phyloP scores from a whole-genome alignment of 37 sponge, comb jelly and placozoan species.

The Hexactinellida sp. region DNA sequence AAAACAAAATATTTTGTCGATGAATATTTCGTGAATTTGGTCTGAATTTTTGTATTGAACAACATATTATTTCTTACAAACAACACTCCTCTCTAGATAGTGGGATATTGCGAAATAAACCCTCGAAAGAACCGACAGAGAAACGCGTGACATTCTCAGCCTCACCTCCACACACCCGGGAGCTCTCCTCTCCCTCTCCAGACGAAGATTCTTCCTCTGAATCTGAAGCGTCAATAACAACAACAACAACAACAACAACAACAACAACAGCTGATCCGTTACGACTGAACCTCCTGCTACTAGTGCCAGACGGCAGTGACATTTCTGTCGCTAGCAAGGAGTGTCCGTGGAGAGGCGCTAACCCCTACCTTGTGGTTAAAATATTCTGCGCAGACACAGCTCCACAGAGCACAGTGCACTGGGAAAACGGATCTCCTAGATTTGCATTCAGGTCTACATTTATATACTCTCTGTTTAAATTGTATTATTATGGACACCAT shows the following conservation, averaged over 20 bases:
- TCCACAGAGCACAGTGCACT: background rate
- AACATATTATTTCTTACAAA: no score
- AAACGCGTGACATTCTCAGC: background rate
- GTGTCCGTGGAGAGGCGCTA: conserved; percentile 5
- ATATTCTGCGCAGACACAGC: background rate
- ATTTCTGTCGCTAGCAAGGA: background rate
- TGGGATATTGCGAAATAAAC: no score
- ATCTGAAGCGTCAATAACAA: background rate
- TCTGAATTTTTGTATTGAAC: no score
- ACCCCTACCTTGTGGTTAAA: background rate
- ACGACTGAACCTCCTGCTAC: background rate
- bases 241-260: background rate
- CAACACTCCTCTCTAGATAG: no score
- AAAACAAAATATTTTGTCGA: no score
- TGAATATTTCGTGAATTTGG: no score
- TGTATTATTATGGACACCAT: no score
- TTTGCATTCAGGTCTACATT: conserved; percentile 2
- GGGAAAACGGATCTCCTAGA: background rate
- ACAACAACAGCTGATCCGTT: background rate
- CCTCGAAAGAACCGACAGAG: background rate
- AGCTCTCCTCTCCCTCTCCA: background rate
- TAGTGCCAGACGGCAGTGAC: background rate
- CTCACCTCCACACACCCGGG: background rate
- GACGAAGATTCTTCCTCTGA: background rate
- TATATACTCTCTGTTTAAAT: no score